Conservation (phyloP, 2,888 invertebrate species). For the Pteria penguin region DNA sequence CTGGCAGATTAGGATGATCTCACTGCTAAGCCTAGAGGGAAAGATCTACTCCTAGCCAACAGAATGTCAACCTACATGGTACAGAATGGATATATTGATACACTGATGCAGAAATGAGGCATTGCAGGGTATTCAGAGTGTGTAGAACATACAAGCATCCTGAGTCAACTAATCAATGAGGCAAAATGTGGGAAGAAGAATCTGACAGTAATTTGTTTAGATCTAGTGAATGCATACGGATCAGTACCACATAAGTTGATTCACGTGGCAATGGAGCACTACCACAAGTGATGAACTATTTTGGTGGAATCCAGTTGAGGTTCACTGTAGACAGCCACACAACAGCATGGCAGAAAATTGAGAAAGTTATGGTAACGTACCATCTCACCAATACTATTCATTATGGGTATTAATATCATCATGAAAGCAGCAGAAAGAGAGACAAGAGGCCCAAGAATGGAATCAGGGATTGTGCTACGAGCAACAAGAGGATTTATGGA, state of each 20-base stretch:
- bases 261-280: neutral
- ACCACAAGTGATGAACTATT: no score
- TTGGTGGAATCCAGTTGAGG: no score
- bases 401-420: constrained; percentile 11
- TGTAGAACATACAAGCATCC: neutral
- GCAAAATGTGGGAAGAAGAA: neutral
- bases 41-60: no score
- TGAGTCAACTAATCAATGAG: neutral
- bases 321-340: neutral
- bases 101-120: neutral
- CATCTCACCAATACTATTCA: constrained; percentile 17
- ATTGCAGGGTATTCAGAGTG: neutral
- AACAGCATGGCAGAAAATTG: neutral
- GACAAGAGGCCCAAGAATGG: constrained; percentile 12
- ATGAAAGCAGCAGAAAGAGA: constrained; percentile 25
- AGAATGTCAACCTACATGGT: neutral
- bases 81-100: neutral
- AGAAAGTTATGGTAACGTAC: constrained; percentile 14
- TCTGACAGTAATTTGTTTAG: neutral
- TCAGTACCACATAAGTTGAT: neutral
- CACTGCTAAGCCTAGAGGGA: neutral
- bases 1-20: neutral
- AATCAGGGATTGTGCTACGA: constrained; percentile 10
- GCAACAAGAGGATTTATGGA: constrained; percentile 14
- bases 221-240: neutral